Evolutionary conservation across 2,797 vertebrate genomes (phyloP).

Genomic region (Tapera naevia): DNA sequence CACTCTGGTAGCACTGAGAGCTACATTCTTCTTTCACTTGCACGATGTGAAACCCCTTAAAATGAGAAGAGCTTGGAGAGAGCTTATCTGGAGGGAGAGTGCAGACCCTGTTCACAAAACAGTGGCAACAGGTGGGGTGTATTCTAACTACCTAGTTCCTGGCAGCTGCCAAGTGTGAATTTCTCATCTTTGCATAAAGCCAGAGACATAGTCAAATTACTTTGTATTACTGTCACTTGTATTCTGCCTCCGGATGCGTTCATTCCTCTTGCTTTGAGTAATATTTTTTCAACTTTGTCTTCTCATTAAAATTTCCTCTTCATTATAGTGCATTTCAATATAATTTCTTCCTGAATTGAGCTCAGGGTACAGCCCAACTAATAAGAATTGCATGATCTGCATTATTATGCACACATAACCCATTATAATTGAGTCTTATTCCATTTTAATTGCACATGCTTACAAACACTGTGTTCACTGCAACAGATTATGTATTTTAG

Average conservation of each 20-base stretch:
- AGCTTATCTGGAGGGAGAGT: not conserved
- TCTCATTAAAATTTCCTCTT: slow-evolving; percentile 67
- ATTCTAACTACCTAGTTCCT: not conserved
- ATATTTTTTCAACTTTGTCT: slow-evolving; percentile 61
- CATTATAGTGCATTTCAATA: slow-evolving; percentile 51
- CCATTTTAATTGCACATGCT: slow-evolving; percentile 64
- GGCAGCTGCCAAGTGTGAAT: not conserved
- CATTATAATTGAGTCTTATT: slow-evolving; percentile 63
- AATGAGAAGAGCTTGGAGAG: not conserved
- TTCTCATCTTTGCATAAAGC: not conserved
- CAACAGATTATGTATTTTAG: slow-evolving; percentile 50
- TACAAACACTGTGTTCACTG: slow-evolving; percentile 47
- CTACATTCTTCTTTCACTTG: not conserved
- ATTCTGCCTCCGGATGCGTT: slow-evolving; percentile 46
- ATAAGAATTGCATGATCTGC: slow-evolving; percentile 53
- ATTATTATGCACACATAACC: slow-evolving; percentile 55
- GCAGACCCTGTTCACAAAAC: not conserved
- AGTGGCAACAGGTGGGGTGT: not conserved
- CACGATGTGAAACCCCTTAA: not conserved
- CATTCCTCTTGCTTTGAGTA: slow-evolving; percentile 42
- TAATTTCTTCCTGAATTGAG: slow-evolving; percentile 1
- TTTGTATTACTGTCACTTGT: slow-evolving; percentile 33
- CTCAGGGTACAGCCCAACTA: slow-evolving; percentile 48
- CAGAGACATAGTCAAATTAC: not conserved
- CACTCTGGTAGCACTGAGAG: not conserved